A percentile compares a stretch with the other conserved stretches of the same genome.
phyloP scores from a whole-genome alignment of 2,888 invertebrate species.

The Sipha maydis region DNA sequence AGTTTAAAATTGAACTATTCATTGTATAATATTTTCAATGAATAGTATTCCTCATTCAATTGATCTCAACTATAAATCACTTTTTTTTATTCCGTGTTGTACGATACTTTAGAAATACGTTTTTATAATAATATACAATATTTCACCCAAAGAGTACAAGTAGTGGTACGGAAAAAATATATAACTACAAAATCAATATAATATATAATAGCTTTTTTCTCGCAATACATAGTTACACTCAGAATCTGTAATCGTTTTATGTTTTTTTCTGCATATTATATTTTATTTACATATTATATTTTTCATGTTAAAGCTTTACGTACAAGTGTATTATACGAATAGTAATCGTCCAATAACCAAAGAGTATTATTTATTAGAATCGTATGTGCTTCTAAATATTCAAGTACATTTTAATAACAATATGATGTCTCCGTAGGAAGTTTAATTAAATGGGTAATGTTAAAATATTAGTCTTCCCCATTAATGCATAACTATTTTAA shows the following conservation, averaged over 20 bases:
- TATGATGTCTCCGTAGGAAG: not conserved
- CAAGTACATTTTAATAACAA: not conserved
- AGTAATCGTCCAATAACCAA: not conserved
- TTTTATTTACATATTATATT: not conserved
- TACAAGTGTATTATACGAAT: not conserved
- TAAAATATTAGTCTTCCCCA: too few relatives aligned
- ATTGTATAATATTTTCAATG: not conserved
- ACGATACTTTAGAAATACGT: not conserved
- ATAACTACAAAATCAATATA: not conserved
- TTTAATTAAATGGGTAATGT: too few relatives aligned
- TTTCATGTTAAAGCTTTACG: not conserved
- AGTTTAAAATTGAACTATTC: not conserved
- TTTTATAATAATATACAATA: not conserved
- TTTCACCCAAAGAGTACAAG: not conserved
- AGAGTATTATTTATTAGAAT: not conserved
- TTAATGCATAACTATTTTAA: too few relatives aligned
- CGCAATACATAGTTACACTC: not conserved
- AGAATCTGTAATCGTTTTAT: not conserved
- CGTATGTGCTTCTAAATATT: too few relatives aligned
- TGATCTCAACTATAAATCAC: not conserved
- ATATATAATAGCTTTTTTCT: too few relatives aligned
- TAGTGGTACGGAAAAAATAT: not conserved
- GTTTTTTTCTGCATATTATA: not conserved
- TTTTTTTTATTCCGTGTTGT: not conserved
- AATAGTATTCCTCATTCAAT: not conserved